Conservation (phyloP, 2,797 vertebrate species). For the Discoglossus pictus region DNA sequence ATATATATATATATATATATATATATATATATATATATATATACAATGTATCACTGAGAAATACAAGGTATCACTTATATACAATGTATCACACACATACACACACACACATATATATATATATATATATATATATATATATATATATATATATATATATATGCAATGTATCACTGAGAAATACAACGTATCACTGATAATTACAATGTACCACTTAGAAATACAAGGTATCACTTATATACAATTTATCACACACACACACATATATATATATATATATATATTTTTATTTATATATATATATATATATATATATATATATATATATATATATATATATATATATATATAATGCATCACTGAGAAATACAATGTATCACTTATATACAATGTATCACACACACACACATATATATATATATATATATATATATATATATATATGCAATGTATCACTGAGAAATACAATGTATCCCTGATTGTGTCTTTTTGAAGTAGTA, state of each 20-base stretch:
- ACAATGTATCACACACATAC: neutral
- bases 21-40: neutral
- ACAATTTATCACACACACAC: neutral
- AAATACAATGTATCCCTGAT: neutral
- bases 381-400: no score
- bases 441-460: neutral
- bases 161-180: neutral
- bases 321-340: no score
- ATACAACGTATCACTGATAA: neutral
- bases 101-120: neutral
- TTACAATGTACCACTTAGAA: neutral
- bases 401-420: neutral
- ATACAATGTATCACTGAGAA: neutral
- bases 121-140: no score
- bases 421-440: no score
- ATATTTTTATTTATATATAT: no score
- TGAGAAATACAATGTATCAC: no score
- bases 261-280: neutral
- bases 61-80: neutral
- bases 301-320: no score
- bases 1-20: no score
- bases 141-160: neutral
- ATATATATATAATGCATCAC: no score
- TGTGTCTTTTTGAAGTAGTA: no score
- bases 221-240: neutral